Conservation (phyloP, 2,888 invertebrate genomes). For the Escarpia spicata region DNA sequence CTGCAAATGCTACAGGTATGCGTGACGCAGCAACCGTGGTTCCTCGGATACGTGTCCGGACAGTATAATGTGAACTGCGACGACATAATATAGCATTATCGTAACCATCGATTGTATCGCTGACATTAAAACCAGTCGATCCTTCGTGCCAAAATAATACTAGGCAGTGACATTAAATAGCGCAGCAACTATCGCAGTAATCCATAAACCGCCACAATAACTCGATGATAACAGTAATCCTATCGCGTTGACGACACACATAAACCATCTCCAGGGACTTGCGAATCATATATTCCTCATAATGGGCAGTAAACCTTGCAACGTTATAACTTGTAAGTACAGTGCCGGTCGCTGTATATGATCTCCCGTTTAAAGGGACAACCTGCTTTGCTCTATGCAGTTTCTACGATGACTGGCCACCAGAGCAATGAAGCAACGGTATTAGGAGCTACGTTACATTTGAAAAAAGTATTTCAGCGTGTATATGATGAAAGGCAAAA, state of each 20-base stretch:
- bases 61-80: not conserved
- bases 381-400: not conserved
- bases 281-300: not conserved
- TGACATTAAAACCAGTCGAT: not conserved
- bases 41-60: not conserved
- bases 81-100: not conserved
- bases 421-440: not conserved
- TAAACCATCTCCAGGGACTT: not conserved
- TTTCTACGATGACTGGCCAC: not conserved
- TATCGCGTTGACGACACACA: not conserved
- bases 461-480: no score
- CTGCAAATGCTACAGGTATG: not conserved
- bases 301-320: not conserved
- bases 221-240: constrained; percentile 1
- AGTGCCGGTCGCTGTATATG: not conserved
- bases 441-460: no score
- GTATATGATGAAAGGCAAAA: no score
- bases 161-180: not conserved
- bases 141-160: not conserved
- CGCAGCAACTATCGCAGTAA: not conserved
- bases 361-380: not conserved
- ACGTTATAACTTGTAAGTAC: not conserved
- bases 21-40: not conserved
- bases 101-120: not conserved
- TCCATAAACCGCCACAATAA: not conserved